phyloP scores from a whole-genome alignment of 1,140 invertebrate genomes.

The Tetramorium alpestre region DNA sequence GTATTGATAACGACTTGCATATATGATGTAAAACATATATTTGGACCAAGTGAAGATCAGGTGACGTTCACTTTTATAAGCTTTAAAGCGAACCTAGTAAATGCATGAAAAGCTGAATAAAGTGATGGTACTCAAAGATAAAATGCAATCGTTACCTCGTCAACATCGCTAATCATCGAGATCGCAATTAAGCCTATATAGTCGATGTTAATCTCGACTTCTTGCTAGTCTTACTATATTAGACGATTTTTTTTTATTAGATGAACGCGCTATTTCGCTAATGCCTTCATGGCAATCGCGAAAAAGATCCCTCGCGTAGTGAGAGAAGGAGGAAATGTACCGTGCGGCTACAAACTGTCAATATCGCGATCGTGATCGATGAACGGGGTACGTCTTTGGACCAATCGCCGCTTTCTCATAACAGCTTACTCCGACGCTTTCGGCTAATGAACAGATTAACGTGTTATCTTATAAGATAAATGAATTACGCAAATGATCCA shows the following conservation, averaged over 20 bases:
- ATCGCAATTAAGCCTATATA: not conserved
- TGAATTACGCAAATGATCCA: constrained; percentile 42
- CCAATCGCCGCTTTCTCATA: constrained; percentile 38
- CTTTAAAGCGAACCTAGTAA: not conserved
- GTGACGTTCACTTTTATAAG: not conserved
- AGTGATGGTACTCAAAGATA: not conserved
- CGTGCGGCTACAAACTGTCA: not conserved
- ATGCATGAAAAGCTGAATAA: not conserved
- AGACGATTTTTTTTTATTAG: not conserved
- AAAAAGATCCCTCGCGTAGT: not conserved
- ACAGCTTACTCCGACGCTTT: constrained; percentile 20
- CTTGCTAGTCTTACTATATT: not conserved
- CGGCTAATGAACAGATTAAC: constrained; percentile 48
- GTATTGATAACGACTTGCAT: constrained; percentile 6
- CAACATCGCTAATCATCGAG: not conserved
- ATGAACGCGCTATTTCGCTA: not conserved
- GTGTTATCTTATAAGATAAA: constrained; percentile 30
- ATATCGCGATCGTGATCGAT: constrained; percentile 49
- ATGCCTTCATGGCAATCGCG: not conserved
- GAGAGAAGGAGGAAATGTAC: constrained; percentile 18
- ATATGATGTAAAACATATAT: not conserved
- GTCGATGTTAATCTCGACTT: not conserved
- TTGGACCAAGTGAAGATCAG: not conserved
- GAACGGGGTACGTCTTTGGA: constrained; percentile 19
- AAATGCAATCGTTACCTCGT: not conserved